Conservation (phyloP, 2,888 invertebrate species). For the Balanococcus diminutus region DNA sequence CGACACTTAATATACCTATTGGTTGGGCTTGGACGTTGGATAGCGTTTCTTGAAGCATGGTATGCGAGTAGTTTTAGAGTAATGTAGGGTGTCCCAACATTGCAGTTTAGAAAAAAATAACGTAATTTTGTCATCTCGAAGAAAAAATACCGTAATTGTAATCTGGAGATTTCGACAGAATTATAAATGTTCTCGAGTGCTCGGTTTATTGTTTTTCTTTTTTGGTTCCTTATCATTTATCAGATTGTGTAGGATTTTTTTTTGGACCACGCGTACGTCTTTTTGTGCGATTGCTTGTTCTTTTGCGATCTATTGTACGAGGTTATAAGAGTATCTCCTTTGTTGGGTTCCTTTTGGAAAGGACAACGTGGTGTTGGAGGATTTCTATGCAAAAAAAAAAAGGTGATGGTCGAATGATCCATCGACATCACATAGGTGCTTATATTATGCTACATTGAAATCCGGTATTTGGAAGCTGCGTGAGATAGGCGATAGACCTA, state of each 20-base stretch:
- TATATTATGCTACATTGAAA: no score
- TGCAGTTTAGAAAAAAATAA: background rate
- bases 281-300: background rate
- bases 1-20: background rate
- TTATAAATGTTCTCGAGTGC: background rate
- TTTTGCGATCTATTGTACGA: background rate
- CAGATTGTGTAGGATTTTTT: no score
- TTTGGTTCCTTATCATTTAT: background rate
- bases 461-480: background rate
- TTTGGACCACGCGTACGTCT: background rate
- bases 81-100: conserved; percentile 8
- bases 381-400: background rate
- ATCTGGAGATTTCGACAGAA: background rate
- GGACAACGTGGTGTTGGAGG: background rate
- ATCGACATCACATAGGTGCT: background rate
- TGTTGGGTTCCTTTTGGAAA: background rate
- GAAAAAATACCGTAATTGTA: background rate
- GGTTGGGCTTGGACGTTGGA: background rate
- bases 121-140: background rate
- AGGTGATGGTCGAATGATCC: background rate
- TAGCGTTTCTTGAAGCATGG: conserved; percentile 24
- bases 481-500: no score
- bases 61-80: conserved; percentile 22
- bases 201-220: background rate
- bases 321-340: background rate